Evolutionary conservation across 2,797 vertebrate species (phyloP).

Genomic region (Pangasius mekongensis): DNA sequence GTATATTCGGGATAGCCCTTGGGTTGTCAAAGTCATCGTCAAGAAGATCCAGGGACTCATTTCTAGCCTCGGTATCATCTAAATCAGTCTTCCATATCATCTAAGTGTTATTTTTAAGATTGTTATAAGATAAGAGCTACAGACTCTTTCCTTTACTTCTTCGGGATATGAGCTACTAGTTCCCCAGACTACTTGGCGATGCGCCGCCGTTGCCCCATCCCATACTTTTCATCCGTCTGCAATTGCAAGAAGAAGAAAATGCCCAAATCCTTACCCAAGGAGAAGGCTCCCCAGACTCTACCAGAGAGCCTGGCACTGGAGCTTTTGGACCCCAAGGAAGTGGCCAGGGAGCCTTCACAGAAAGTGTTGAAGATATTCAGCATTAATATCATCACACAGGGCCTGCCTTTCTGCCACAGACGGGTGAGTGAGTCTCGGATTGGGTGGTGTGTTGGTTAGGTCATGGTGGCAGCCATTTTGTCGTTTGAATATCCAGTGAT

Average conservation of each 20-base stretch:
- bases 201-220: conserved; percentile 81
- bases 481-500: neutral
- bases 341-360: conserved; percentile 84
- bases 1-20: neutral
- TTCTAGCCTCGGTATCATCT: neutral
- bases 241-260: conserved; percentile 81
- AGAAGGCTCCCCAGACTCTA: conserved; percentile 74
- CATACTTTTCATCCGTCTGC: conserved; percentile 72
- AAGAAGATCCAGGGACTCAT: neutral
- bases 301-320: conserved; percentile 81
- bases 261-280: conserved; percentile 81
- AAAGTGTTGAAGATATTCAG: conserved; percentile 98
- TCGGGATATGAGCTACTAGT: conserved; percentile 38
- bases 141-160: neutral
- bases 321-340: conserved; percentile 81
- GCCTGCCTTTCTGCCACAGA: conserved; percentile 93
- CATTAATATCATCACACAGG: conserved; percentile 97
- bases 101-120: neutral
- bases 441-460: neutral
- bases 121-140: neutral
- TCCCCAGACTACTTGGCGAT: conserved; percentile 65
- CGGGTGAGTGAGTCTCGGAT: conserved; percentile 84
- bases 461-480: conserved; percentile 9
- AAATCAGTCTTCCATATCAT: no score
- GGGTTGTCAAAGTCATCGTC: neutral